Conservation (phyloP, 92 coral and sea anemone species). For the Zoanthus solanderi region DNA sequence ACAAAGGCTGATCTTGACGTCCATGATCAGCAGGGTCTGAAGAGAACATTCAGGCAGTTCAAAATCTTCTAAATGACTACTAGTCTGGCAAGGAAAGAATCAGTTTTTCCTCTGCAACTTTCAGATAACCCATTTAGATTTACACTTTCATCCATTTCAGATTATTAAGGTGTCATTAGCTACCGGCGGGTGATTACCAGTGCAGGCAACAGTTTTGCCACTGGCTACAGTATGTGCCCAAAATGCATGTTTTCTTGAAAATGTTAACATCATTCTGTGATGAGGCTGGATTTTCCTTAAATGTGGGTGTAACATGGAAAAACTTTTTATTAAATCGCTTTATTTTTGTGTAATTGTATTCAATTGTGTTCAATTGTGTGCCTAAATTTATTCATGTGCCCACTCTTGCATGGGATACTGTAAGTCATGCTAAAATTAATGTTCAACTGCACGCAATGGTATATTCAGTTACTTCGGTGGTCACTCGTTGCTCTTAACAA, state of each 20-base stretch:
- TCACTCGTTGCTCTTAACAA: too few species aligned
- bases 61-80: neutral
- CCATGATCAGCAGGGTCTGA: slow-evolving; percentile 19
- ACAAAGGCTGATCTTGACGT: slow-evolving; percentile 33
- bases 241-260: slow-evolving; percentile 38
- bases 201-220: slow-evolving; percentile 40
- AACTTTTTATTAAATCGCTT: too few species aligned
- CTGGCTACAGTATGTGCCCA: slow-evolving; percentile 28
- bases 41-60: slow-evolving; percentile 35
- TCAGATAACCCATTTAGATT: slow-evolving; percentile 21
- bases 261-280: slow-evolving; percentile 14
- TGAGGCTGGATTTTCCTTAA: slow-evolving; percentile 26
- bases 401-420: too few species aligned
- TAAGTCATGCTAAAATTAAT: too few species aligned
- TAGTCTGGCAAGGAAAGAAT: too few species aligned
- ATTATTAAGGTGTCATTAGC: slow-evolving; percentile 31
- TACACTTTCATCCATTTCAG: slow-evolving; percentile 37
- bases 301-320: neutral
- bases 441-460: too few species aligned
- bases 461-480: too few species aligned
- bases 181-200: slow-evolving; percentile 33
- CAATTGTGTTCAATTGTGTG: too few species aligned
- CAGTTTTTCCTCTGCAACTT: too few species aligned
- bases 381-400: too few species aligned
- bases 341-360: too few species aligned